These are phyloP conservation scores for Lithophane socia DNA, from an alignment of 2,888 invertebrate species.

Conservation along the genomic window DNA sequence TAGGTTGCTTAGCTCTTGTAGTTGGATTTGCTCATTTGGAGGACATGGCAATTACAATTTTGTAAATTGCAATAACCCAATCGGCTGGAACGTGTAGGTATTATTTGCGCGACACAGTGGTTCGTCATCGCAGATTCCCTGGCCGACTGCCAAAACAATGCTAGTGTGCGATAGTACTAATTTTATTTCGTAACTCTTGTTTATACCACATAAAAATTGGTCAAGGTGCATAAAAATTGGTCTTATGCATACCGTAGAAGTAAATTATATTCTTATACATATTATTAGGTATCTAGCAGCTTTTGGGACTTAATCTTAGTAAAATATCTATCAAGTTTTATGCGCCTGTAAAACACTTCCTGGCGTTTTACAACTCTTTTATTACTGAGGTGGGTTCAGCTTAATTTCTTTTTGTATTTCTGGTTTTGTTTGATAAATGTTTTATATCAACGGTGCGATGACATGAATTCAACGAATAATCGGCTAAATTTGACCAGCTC, in stretches of 20 bases:
- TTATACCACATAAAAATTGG: conserved; percentile 83
- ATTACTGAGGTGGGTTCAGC: conserved; percentile 27
- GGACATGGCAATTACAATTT: conserved; percentile 8
- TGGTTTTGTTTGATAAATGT: conserved; percentile 36
- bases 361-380: conserved; percentile 35
- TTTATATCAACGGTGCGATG: conserved; percentile 40
- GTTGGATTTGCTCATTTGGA: conserved; percentile 8
- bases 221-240: conserved; percentile 70
- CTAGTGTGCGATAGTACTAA: conserved; percentile 78
- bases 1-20: background rate
- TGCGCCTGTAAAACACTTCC: conserved; percentile 39
- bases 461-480: conserved; percentile 51
- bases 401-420: conserved; percentile 18
- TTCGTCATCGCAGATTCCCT: conserved; percentile 80
- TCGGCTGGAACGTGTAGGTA: conserved; percentile 70
- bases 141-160: conserved; percentile 79
- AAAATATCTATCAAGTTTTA: conserved; percentile 23
- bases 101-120: conserved; percentile 79
- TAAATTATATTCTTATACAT: background rate
- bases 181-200: conserved; percentile 87
- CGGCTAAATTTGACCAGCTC: conserved; percentile 47
- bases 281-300: background rate
- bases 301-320: conserved; percentile 12
- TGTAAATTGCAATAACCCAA: conserved; percentile 54
- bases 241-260: no score